Base-by-base conservation (phyloP, 2,797 vertebrate species). In the Kryptopterus vitreolus region DNA sequence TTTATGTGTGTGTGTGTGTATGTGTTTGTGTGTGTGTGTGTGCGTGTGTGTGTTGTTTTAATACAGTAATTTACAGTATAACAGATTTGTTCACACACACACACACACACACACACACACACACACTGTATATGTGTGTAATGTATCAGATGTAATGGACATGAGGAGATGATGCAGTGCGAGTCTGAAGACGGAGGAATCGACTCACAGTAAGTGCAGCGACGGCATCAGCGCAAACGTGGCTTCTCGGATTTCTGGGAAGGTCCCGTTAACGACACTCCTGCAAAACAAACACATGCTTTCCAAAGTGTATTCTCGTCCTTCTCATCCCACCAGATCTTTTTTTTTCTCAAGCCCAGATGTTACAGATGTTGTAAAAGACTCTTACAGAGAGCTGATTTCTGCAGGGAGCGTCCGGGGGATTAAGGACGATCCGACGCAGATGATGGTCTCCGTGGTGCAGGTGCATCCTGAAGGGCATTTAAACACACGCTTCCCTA, bases 211-310 rank as follows among this genome's bases (percentile, higher is more conserved):
- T 88, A 99, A 91, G 91, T 99, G 97, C 82, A 99, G 91, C 77
- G 96, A 97, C 70, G 98, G 97, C 93, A 99, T 94, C 55, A 98
- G 96, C 33, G 96, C 94, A 91, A 99, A 99, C 95, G 97, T 97
- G 63, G 95, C 95, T 89, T 98, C 97, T 88, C 95, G 95, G 84
- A 99, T 95, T 92, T 98, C 96, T 7, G 91, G 89, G 79, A 98
- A 95, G 4, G 95, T 98, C 83, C 96, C 97, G 90, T 99, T 99
- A 1, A 99, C 96, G 82, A 99, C 90, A 89, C 97, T 99, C 94
- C 97, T 99, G 88, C 20, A 80, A 84, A 84, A 48, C 18, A 24
- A 73, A 58, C 11, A 24, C n/a, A 73, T 38, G 24, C 31, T 12
- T 46, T 43, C 0, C 38, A 43, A 43, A 43, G 7, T 10, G 7